Base-by-base conservation (phyloP, 1,140 invertebrate genomes). In the Megathymus violae region DNA sequence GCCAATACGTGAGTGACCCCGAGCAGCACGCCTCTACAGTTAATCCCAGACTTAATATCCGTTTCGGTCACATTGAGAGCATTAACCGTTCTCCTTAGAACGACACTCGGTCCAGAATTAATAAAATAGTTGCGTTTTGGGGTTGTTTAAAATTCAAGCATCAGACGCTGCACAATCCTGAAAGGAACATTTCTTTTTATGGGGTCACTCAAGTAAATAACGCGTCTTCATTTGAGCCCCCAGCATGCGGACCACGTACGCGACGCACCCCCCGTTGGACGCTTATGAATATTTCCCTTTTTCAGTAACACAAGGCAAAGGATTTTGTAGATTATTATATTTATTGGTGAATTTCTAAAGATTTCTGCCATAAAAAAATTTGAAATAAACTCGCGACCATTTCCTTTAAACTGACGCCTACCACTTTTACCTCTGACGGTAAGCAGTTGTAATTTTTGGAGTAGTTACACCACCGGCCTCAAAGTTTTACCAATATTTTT, bases 191-290 rank as follows among this genome's bases (percentile, higher is more conserved):
- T 82, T 73, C 78, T 80, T 80, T 76, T 82, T 78, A 77, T 73
- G 74, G 74, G 79, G 80, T 87, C 84, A 82, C 68, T 82, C 77
- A 69, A 70, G 78, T 82, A 80, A 80, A 83, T 83, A 82, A 73
- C 76, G 74, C 68, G 78, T 81, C 76, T 78, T 74, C 73, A 80
- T 79, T 63, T 50, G 63, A 47, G 64, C n/a, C 56, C 31, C 38
- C 38, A 38, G 65, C 67, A 67, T 67, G 62, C 73, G 17, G 43
- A 31, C 48, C 79, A 80, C 79, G 82, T 75, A 59, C 54, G 36
- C 51, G 14, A n/a, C 43, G 63, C 61, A 27, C 51, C 43, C 44
- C 51, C 14, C 47, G 54, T 13, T 38, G 44, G 38, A 62, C 63
- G 62, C 65, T 44, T 43, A 66, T 65, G 52, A 69, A 72, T 64